Evolutionary conservation across 2,888 invertebrate genomes (phyloP).

Genomic region (Trichacis sp.): DNA sequence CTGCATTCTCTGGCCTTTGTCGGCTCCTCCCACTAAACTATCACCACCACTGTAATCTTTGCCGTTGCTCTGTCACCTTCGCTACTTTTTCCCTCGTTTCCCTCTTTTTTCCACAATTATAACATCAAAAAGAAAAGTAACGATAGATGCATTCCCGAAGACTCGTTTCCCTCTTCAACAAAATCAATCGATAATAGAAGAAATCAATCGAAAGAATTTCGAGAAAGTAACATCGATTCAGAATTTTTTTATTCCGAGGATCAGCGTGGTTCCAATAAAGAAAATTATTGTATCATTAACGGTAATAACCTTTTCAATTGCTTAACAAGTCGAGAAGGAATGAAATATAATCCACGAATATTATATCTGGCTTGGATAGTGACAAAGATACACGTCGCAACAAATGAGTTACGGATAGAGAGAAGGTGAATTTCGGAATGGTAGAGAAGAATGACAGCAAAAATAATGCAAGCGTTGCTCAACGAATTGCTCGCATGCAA

Average conservation of each 20-base stretch:
- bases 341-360: not conserved
- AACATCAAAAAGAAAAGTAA: no score
- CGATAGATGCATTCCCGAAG: no score
- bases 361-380: not conserved
- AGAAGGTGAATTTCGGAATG: no score
- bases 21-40: conserved; percentile 1
- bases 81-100: not conserved
- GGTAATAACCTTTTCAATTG: not conserved
- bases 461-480: no score
- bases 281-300: not conserved
- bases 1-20: conserved; percentile 26
- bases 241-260: no score
- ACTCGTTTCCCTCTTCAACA: no score
- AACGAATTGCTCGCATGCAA: no score
- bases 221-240: no score
- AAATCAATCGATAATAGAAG: no score
- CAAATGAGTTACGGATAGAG: not conserved
- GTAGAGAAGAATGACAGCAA: no score
- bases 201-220: not conserved
- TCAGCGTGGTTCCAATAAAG: not conserved
- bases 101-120: not conserved
- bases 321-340: not conserved
- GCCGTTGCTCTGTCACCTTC: not conserved
- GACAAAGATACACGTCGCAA: not conserved
- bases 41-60: conserved; percentile 12